Evolutionary conservation across 2,113 vertebrate species (phyloP).

Genomic region (Dicrurus megarhynchus): DNA sequence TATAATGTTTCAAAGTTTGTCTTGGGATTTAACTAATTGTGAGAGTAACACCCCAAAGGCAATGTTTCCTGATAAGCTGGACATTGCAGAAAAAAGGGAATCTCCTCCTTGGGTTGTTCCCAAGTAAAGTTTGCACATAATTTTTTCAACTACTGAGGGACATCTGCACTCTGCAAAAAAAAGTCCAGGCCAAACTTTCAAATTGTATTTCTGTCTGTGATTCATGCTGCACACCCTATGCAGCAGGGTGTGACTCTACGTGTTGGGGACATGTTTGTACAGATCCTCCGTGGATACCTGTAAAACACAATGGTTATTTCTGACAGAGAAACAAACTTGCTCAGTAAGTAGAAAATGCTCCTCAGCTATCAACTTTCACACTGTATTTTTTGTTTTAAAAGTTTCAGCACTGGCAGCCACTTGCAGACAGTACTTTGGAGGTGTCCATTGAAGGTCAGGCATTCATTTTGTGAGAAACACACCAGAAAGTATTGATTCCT

Average conservation of each 20-base stretch:
- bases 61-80: not conserved
- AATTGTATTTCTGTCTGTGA: not conserved
- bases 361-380: not conserved
- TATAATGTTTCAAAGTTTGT: not conserved
- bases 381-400: not conserved
- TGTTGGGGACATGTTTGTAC: constrained; percentile 36
- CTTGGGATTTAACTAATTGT: not conserved
- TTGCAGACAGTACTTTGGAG: not conserved
- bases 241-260: constrained; percentile 37
- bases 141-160: not conserved
- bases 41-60: not conserved
- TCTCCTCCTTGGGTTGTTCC: not conserved
- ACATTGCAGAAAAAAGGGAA: not conserved
- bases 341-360: constrained; percentile 20
- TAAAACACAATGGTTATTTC: constrained; percentile 24
- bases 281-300: constrained; percentile 32
- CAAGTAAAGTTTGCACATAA: not conserved
- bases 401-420: not conserved
- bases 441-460: not conserved
- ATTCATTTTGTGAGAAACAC: not conserved
- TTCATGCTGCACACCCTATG: constrained; percentile 1
- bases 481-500: not conserved
- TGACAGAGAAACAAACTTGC: constrained; percentile 11
- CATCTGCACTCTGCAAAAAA: not conserved
- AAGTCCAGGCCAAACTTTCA: not conserved